A percentile compares a stretch with the other conserved stretches of the same genome.
Conservation (phyloP, 35 echinoderm and acorn worm genomes). For the Stichopus chloronotus region DNA sequence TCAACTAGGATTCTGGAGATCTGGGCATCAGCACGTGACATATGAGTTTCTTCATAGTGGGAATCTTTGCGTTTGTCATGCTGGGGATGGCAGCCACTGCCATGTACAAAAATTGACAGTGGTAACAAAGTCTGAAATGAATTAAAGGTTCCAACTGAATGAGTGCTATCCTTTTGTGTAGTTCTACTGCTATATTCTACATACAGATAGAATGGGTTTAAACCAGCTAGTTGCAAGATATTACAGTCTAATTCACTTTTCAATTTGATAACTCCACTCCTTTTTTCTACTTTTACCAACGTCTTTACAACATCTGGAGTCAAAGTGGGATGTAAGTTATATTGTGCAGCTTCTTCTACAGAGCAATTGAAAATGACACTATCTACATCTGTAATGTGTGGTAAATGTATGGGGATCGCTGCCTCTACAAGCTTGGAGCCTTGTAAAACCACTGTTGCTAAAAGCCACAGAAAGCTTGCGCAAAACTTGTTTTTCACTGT, state of each 20-base stretch:
- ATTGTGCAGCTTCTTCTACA: slow-evolving; percentile 22
- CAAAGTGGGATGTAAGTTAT: slow-evolving; percentile 60
- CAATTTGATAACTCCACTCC: slow-evolving; percentile 68
- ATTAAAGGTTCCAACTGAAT: slow-evolving; percentile 28
- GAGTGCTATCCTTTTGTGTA: slow-evolving; percentile 35
- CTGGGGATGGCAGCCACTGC: slow-evolving; percentile 69
- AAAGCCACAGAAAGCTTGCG: slow-evolving; percentile 36
- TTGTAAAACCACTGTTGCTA: background rate
- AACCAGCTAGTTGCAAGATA: slow-evolving; percentile 57
- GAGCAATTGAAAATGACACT: slow-evolving; percentile 45
- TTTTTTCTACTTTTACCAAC: slow-evolving; percentile 60
- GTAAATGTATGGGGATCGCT: slow-evolving; percentile 53
- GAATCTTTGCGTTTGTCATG: slow-evolving; percentile 62
- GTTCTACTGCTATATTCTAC: slow-evolving; percentile 81
- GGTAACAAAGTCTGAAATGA: slow-evolving; percentile 64
- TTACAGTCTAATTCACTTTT: slow-evolving; percentile 69
- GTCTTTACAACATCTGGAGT: slow-evolving; percentile 70
- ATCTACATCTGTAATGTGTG: slow-evolving; percentile 20
- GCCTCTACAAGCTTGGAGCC: slow-evolving; percentile 11
- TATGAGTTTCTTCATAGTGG: slow-evolving; percentile 58
- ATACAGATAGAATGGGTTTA: slow-evolving; percentile 86
- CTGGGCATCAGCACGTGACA: slow-evolving; percentile 53
- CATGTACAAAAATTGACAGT: slow-evolving; percentile 79
- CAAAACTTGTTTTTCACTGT: background rate
- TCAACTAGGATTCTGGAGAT: slow-evolving; percentile 66